Conservation (phyloP, 2,888 invertebrate species). For the Xestia sexstrigata region DNA sequence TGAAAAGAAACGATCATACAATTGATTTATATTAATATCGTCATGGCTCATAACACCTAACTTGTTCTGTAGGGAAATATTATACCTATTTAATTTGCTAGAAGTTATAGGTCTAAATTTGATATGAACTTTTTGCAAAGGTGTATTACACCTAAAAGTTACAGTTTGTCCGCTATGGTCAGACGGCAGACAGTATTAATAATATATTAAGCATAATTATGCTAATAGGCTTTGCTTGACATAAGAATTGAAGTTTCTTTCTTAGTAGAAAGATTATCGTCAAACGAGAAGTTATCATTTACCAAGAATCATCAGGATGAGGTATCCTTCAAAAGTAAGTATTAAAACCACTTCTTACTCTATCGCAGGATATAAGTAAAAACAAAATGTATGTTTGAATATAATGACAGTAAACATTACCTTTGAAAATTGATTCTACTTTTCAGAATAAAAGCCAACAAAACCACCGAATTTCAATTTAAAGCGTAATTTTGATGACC, state of each 20-base stretch:
- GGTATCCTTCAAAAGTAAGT: background rate
- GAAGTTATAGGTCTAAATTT: too few relatives aligned
- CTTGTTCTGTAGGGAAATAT: too few relatives aligned
- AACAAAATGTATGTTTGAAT: constrained; percentile 12
- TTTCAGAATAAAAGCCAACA: constrained; percentile 64
- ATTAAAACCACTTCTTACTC: background rate
- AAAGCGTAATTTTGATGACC: constrained; percentile 69
- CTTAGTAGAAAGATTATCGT: background rate
- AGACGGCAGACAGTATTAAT: too few relatives aligned
- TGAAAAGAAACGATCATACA: too few relatives aligned
- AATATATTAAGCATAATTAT: too few relatives aligned
- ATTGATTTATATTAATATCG: too few relatives aligned
- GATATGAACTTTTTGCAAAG: too few relatives aligned
- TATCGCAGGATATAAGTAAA: background rate
- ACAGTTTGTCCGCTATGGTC: too few relatives aligned
- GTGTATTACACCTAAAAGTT: too few relatives aligned
- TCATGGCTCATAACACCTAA: too few relatives aligned
- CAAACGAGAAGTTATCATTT: background rate
- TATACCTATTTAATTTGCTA: too few relatives aligned
- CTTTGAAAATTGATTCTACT: constrained; percentile 32
- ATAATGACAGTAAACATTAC: constrained; percentile 20
- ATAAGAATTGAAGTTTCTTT: background rate
- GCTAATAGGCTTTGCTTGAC: background rate
- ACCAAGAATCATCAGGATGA: background rate
- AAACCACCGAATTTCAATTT: constrained; percentile 73